Conservation (phyloP, 2,888 invertebrate genomes). For the Saturnia japonica region DNA sequence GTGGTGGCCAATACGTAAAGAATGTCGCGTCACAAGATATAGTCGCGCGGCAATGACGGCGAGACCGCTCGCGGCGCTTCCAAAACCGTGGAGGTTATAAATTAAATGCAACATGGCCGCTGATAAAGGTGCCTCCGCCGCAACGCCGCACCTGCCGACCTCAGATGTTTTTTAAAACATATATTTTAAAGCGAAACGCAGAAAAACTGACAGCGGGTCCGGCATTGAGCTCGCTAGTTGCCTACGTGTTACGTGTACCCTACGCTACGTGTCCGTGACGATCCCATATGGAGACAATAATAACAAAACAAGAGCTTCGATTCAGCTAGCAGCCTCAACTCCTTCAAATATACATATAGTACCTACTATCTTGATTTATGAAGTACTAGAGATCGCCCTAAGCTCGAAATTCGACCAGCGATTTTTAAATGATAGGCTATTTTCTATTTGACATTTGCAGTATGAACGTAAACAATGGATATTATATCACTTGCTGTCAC, state of each 20-base stretch:
- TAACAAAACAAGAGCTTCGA: neutral
- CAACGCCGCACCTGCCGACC: slow-evolving; percentile 61
- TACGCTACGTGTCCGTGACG: neutral
- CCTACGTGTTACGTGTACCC: neutral
- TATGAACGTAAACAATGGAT: too few species aligned
- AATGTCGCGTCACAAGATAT: slow-evolving; percentile 26
- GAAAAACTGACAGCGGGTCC: slow-evolving; percentile 55
- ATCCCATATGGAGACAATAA: neutral
- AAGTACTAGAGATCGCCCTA: too few species aligned
- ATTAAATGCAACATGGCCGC: slow-evolving; percentile 60
- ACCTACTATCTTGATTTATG: neutral
- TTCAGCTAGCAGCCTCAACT: neutral
- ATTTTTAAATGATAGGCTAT: too few species aligned
- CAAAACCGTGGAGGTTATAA: slow-evolving; percentile 63
- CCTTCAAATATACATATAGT: neutral
- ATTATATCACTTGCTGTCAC: too few species aligned
- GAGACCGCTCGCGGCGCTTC: slow-evolving; percentile 67
- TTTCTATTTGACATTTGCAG: too few species aligned
- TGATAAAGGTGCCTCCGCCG: slow-evolving; percentile 56
- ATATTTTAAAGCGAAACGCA: slow-evolving; percentile 67
- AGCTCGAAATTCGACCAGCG: too few species aligned
- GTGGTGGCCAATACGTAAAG: neutral
- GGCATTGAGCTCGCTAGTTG: neutral
- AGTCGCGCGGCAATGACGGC: slow-evolving; percentile 25
- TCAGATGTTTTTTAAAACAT: slow-evolving; percentile 54